Conservation (phyloP, 2,888 invertebrate genomes). For the Stegophylla sp. region DNA sequence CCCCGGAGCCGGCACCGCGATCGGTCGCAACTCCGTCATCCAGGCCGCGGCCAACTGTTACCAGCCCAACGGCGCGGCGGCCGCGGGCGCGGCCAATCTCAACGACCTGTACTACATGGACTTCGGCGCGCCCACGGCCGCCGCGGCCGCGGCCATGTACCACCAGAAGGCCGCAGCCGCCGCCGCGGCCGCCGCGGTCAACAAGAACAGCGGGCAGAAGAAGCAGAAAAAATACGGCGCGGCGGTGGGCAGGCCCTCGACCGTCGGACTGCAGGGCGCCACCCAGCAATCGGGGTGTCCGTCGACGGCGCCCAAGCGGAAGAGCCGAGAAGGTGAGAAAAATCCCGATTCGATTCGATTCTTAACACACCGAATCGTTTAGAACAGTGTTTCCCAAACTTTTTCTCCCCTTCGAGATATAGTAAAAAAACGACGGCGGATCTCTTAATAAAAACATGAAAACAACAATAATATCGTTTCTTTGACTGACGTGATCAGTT, state of each 20-base stretch:
- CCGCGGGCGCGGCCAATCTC: constrained; percentile 27
- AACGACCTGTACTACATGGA: constrained; percentile 51
- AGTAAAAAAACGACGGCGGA: no score
- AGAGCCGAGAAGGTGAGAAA: constrained; percentile 81
- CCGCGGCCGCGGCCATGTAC: constrained; percentile 45
- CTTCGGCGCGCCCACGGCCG: constrained; percentile 23
- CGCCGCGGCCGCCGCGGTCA: neutral
- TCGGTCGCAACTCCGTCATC: constrained; percentile 51
- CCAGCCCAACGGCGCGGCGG: constrained; percentile 42
- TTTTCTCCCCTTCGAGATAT: no score
- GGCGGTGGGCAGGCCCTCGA: constrained; percentile 49
- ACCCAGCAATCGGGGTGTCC: constrained; percentile 63
- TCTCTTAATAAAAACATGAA: no score
- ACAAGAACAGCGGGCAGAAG: neutral
- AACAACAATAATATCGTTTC: no score
- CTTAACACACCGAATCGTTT: no score
- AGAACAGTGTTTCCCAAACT: no score
- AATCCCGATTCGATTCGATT: no score
- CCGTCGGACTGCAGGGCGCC: constrained; percentile 66
- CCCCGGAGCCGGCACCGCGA: constrained; percentile 13
- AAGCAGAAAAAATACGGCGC: constrained; percentile 55
- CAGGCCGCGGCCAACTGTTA: constrained; percentile 46
- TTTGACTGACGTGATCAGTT: no score
- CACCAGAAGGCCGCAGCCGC: constrained; percentile 29
- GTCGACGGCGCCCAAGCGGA: constrained; percentile 81